Evolutionary conservation across 2,113 vertebrate genomes (phyloP).

Genomic region (Nothobranchius furzeri): DNA sequence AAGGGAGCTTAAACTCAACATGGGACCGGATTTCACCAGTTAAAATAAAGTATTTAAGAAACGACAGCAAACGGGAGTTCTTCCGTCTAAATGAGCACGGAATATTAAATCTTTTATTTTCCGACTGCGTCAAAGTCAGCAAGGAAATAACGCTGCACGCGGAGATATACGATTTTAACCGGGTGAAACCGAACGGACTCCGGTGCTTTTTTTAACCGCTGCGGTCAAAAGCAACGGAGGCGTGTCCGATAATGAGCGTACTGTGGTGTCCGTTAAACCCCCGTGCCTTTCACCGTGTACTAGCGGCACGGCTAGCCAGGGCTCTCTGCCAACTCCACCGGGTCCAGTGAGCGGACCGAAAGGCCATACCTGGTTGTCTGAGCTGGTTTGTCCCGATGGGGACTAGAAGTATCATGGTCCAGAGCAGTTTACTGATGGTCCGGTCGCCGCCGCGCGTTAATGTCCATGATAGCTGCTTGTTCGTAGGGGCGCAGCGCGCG

Average conservation of each 20-base stretch:
- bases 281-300: neutral
- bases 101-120: too few species aligned
- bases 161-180: neutral
- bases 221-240: neutral
- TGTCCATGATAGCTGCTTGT: slow-evolving; percentile 67
- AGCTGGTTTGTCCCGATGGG: slow-evolving; percentile 56
- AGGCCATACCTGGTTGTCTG: slow-evolving; percentile 56
- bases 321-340: too few species aligned
- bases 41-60: too few species aligned
- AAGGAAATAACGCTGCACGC: too few species aligned
- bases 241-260: slow-evolving; percentile 41
- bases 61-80: too few species aligned
- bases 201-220: neutral
- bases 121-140: too few species aligned
- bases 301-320: neutral
- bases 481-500: slow-evolving; percentile 10
- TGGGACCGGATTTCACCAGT: too few species aligned
- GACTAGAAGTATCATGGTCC: slow-evolving; percentile 60
- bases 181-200: neutral
- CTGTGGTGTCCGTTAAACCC: slow-evolving; percentile 4
- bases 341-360: neutral
- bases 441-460: slow-evolving; percentile 55
- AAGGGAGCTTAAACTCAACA: too few species aligned
- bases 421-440: slow-evolving; percentile 23
- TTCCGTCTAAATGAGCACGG: too few species aligned